Evolutionary conservation across 1,140 invertebrate species (phyloP).

Genomic region (Conus ventricosus): DNA sequence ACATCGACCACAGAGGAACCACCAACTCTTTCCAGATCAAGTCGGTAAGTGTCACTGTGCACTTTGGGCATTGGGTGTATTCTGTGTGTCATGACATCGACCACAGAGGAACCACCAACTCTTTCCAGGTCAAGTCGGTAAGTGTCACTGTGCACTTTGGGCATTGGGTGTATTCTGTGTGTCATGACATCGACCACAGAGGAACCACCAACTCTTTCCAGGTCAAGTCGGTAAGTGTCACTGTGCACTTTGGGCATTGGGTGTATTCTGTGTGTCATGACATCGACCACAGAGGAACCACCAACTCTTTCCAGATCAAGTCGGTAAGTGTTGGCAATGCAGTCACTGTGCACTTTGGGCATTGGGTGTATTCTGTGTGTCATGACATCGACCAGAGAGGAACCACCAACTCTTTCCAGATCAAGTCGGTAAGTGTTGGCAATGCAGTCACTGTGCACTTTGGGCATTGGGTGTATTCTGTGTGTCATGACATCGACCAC

Average conservation of each 20-base stretch:
- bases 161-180: slow-evolving; percentile 90
- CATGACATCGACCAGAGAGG: slow-evolving; percentile 94
- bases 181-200: slow-evolving; percentile 94
- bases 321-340: slow-evolving; percentile 77
- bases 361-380: slow-evolving; percentile 92
- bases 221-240: slow-evolving; percentile 76
- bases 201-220: slow-evolving; percentile 98
- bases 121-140: slow-evolving; percentile 86
- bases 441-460: not conserved
- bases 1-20: slow-evolving; percentile 92
- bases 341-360: not conserved
- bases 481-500: slow-evolving; percentile 96
- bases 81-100: slow-evolving; percentile 96
- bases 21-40: slow-evolving; percentile 95
- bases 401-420: slow-evolving; percentile 97
- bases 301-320: slow-evolving; percentile 93
- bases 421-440: slow-evolving; percentile 78
- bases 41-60: slow-evolving; percentile 70
- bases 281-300: slow-evolving; percentile 92
- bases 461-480: slow-evolving; percentile 85
- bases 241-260: slow-evolving; percentile 68
- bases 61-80: slow-evolving; percentile 81
- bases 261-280: slow-evolving; percentile 98
- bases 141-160: slow-evolving; percentile 43
- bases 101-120: slow-evolving; percentile 95